Percentiles rank a stretch among this genome's conserved stretches.
Evolutionary conservation across 2,113 vertebrate genomes (phyloP).

Genomic region (Butastur rufipennis): DNA sequence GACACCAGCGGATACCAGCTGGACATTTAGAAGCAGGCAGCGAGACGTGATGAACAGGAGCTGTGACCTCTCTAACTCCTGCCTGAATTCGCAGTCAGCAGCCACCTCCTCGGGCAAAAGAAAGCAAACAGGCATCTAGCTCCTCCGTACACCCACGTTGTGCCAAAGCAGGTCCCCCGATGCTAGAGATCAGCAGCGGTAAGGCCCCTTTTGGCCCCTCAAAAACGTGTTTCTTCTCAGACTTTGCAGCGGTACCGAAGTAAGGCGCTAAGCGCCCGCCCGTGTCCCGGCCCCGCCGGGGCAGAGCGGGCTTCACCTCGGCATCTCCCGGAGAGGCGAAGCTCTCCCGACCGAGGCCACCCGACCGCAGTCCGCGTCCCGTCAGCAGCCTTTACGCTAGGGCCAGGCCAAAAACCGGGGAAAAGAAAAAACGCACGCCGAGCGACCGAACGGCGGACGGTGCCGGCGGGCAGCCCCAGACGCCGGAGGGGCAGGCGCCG

Average conservation of each 20-base stretch:
- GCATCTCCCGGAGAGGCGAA: background rate
- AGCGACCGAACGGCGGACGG: no score
- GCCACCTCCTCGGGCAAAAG: background rate
- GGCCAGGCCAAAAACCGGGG: no score
- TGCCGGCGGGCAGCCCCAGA: no score
- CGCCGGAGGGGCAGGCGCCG: no score
- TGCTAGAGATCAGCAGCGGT: accelerated
- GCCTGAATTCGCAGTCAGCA: background rate
- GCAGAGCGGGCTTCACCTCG: background rate
- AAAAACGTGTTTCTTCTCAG: background rate
- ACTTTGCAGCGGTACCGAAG: background rate
- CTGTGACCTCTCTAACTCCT: background rate
- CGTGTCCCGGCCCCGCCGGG: background rate
- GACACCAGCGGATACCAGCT: background rate
- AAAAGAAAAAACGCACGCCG: no score
- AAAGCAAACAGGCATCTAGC: background rate
- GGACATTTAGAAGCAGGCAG: background rate
- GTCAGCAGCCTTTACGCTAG: no score
- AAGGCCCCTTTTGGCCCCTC: background rate
- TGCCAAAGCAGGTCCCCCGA: background rate
- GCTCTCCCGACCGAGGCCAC: background rate
- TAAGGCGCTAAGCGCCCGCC: background rate
- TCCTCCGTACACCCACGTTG: background rate
- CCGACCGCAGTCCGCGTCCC: no score
- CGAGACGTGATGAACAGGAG: background rate